Conservation (phyloP, 2,113 vertebrate genomes). For the Rhinoptilus africanus region DNA sequence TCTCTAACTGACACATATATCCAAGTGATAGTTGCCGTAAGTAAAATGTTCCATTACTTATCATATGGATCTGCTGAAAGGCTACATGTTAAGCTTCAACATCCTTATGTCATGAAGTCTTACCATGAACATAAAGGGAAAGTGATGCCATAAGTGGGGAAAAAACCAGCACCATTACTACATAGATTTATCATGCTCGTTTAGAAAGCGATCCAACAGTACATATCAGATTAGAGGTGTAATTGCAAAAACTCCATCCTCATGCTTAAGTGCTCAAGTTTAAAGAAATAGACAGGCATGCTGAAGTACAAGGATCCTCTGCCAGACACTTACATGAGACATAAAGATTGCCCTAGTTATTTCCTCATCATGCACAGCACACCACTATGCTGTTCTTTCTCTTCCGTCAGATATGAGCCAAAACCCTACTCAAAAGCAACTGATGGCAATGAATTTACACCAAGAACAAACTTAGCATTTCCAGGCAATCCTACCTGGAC, state of each 20-base stretch:
- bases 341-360: neutral
- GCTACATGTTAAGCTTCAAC: neutral
- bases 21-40: neutral
- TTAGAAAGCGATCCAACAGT: neutral
- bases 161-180: neutral
- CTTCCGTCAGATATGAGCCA: neutral
- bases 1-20: neutral
- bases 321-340: neutral
- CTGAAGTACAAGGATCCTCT: neutral
- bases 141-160: rapidly evolving
- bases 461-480: neutral
- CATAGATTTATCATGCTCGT: neutral
- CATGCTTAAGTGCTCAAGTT: rapidly evolving
- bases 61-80: neutral
- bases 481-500: neutral
- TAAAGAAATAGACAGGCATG: neutral
- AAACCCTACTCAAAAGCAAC: neutral
- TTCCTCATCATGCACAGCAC: neutral
- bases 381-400: neutral
- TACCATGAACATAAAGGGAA: neutral
- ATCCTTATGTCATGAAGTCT: neutral
- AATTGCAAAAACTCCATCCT: neutral
- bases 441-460: neutral
- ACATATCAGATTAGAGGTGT: neutral
- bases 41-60: neutral